These are phyloP conservation scores for Falco peregrinus DNA, from an alignment of 2,797 vertebrate genomes.

Conservation along the genomic window DNA sequence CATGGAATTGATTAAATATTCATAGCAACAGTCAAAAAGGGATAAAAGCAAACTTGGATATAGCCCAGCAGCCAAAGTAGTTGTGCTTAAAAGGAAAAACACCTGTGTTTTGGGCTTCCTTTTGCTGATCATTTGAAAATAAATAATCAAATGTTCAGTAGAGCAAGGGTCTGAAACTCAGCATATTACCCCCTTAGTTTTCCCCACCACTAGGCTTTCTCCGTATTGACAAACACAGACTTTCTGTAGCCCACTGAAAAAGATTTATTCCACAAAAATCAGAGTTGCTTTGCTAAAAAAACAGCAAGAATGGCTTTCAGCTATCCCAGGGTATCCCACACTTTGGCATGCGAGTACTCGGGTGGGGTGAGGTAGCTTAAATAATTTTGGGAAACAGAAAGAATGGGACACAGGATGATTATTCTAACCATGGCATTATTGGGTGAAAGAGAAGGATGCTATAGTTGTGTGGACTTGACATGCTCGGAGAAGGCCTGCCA, in stretches of 20 bases:
- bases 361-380: neutral
- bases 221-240: neutral
- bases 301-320: neutral
- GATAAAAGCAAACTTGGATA: slow-evolving; percentile 67
- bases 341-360: neutral
- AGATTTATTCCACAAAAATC: neutral
- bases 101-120: neutral
- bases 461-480: neutral
- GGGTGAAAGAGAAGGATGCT: neutral
- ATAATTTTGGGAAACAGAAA: neutral
- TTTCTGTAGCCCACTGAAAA: neutral
- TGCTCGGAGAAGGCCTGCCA: neutral
- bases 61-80: neutral
- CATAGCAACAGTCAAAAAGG: slow-evolving; percentile 40
- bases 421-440: neutral
- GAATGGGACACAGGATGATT: neutral
- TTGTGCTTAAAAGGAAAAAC: neutral
- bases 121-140: neutral
- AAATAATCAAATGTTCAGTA: neutral
- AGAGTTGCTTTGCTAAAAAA: neutral
- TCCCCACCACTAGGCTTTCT: neutral
- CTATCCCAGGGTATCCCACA: neutral
- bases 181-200: neutral
- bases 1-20: slow-evolving; percentile 55
- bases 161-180: neutral